Conservation (phyloP, 2,113 vertebrate genomes). For the Coryphaenoides rupestris region DNA sequence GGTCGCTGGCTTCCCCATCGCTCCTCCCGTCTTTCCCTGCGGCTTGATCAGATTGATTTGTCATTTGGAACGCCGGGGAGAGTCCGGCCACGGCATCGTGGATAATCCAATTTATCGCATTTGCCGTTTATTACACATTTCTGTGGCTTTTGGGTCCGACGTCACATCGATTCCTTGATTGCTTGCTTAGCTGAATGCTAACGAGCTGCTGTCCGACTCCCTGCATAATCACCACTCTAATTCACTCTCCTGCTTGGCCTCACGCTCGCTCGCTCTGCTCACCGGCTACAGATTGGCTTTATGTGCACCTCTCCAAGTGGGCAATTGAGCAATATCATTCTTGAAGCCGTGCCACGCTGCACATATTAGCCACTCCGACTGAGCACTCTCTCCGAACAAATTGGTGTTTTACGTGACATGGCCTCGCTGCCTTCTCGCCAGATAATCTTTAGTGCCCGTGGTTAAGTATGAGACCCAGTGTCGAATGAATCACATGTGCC, state of each 20-base stretch:
- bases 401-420: constrained; percentile 1
- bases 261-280: constrained; percentile 49
- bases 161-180: constrained; percentile 70
- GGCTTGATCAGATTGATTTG: constrained; percentile 66
- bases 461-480: no score
- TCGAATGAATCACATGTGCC: background rate
- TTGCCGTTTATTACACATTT: constrained; percentile 75
- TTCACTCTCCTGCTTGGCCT: constrained; percentile 63
- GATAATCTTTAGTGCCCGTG: background rate
- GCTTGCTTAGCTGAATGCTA: constrained; percentile 73
- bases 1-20: constrained; percentile 27
- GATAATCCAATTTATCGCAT: constrained; percentile 72
- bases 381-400: background rate
- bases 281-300: constrained; percentile 42
- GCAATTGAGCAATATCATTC: constrained; percentile 55
- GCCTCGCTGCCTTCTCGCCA: constrained; percentile 7
- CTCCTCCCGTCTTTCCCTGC: constrained; percentile 40
- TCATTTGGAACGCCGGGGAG: constrained; percentile 57
- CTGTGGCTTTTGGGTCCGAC: constrained; percentile 69
- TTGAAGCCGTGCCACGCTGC: constrained; percentile 36
- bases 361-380: constrained; percentile 23
- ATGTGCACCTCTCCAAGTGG: constrained; percentile 36
- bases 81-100: constrained; percentile 59
- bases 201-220: constrained; percentile 71
- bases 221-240: constrained; percentile 70